These are phyloP conservation scores for Drosophila ustulata DNA, from an alignment of 2,888 invertebrate species.

Conservation along the genomic window DNA sequence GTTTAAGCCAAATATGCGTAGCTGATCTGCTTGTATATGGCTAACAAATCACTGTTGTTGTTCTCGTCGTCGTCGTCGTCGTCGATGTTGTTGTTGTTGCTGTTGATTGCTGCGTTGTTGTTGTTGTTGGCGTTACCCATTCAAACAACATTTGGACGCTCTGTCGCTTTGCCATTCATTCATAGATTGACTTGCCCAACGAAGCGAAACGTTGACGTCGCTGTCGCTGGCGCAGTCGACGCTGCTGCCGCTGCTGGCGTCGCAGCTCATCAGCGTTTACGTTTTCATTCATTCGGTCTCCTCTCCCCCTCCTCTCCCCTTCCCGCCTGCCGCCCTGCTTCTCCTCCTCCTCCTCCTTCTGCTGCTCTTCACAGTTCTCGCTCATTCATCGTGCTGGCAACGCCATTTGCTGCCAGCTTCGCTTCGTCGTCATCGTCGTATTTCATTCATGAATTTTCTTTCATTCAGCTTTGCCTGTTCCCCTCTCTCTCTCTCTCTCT, in stretches of 20 bases:
- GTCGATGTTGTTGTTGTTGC: slow-evolving; percentile 9
- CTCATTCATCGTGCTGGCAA: slow-evolving; percentile 41
- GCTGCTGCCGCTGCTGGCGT: slow-evolving; percentile 15
- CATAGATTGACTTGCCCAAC: slow-evolving; percentile 72
- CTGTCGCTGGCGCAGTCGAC: slow-evolving; percentile 26
- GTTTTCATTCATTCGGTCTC: slow-evolving; percentile 63
- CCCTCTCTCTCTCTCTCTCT: slow-evolving; percentile 1
- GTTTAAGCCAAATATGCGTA: slow-evolving; percentile 77
- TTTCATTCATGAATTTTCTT: slow-evolving; percentile 81
- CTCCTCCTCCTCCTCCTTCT: slow-evolving; percentile 13
- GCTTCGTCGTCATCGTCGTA: slow-evolving; percentile 57
- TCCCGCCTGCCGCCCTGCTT: not conserved
- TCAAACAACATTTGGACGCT: slow-evolving; percentile 67
- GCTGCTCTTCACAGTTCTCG: slow-evolving; percentile 37
- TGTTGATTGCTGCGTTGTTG: slow-evolving; percentile 22
- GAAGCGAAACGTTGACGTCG: slow-evolving; percentile 51
- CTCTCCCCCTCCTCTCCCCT: not conserved
- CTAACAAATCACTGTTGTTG: slow-evolving; percentile 67
- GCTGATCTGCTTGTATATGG: slow-evolving; percentile 78
- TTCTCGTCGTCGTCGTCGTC: slow-evolving; percentile 13
- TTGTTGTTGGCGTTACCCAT: slow-evolving; percentile 53
- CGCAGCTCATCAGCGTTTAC: slow-evolving; percentile 66
- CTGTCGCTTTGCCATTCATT: slow-evolving; percentile 75
- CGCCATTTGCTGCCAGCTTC: slow-evolving; percentile 50
- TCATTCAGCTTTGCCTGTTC: slow-evolving; percentile 67